Conservation (phyloP, 2,888 invertebrate species). For the Apamea epomidion region DNA sequence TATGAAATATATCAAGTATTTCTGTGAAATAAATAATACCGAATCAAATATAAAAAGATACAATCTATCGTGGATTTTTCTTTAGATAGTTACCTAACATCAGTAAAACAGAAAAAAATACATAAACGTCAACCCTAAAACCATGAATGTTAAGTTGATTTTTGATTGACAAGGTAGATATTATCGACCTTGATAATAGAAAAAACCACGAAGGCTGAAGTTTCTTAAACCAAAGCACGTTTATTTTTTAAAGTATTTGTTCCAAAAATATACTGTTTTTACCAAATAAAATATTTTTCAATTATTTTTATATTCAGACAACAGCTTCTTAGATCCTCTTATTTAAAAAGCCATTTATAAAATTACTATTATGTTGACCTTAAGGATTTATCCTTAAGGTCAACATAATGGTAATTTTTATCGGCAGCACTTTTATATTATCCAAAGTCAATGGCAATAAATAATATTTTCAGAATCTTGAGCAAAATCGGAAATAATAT, state of each 20-base stretch:
- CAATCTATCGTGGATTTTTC: neutral
- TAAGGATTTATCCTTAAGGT: neutral
- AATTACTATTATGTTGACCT: no score
- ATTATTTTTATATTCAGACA: neutral
- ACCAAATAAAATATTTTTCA: neutral
- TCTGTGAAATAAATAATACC: slow-evolving; percentile 8
- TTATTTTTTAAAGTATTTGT: neutral
- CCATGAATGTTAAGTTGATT: neutral
- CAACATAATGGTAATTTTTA: neutral
- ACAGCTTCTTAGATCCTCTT: neutral
- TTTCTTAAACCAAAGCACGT: neutral
- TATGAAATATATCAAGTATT: slow-evolving; percentile 18
- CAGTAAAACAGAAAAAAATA: neutral
- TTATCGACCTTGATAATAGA: neutral
- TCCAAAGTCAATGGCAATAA: neutral
- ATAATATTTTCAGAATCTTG: neutral
- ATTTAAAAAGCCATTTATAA: neutral
- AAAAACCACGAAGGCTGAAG: neutral
- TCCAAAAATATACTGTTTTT: neutral
- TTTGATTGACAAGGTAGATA: neutral
- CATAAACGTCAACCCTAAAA: neutral
- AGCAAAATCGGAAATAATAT: neutral
- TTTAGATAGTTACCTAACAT: neutral
- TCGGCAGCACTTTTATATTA: neutral
- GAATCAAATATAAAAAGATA: neutral